Conservation (phyloP, 2,888 invertebrate species). For the Spisula solida region DNA sequence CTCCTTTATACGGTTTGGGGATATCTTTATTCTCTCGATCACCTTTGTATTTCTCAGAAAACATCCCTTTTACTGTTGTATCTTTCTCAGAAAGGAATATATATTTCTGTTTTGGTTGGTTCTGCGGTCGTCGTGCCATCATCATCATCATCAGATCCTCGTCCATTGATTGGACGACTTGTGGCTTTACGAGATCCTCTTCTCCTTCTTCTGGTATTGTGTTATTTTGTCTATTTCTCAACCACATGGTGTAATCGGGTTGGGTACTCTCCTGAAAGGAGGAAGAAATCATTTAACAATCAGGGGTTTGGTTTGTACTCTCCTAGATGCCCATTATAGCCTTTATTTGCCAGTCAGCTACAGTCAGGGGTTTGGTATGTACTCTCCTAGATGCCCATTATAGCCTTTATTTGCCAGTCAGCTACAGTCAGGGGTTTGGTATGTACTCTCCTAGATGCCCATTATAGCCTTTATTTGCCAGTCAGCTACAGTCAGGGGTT, state of each 20-base stretch:
- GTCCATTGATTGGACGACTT: constrained; percentile 66
- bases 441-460: too few relatives aligned
- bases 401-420: too few relatives aligned
- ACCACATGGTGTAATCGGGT: constrained; percentile 77
- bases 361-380: too few relatives aligned
- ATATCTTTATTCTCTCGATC: constrained; percentile 73
- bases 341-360: too few relatives aligned
- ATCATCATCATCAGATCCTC: constrained; percentile 72
- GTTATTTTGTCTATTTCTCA: constrained; percentile 47
- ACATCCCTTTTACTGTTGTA: constrained; percentile 76
- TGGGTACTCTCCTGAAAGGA: constrained; percentile 73
- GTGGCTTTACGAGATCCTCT: constrained; percentile 37
- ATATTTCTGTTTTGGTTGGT: constrained; percentile 71
- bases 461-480: too few relatives aligned
- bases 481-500: too few relatives aligned
- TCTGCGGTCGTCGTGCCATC: constrained; percentile 63
- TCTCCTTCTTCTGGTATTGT: constrained; percentile 53
- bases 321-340: too few relatives aligned
- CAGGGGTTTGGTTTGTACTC: not conserved
- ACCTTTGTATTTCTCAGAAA: constrained; percentile 79
- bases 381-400: too few relatives aligned
- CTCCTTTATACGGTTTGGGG: constrained; percentile 73
- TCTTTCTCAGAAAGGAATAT: constrained; percentile 84
- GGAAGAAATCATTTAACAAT: not conserved
- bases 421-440: too few relatives aligned